Evolutionary conservation across 2,113 vertebrate species (phyloP), one percentile per base, ranked within the genome.

Genomic region (Pleuronectes platessa): DNA sequence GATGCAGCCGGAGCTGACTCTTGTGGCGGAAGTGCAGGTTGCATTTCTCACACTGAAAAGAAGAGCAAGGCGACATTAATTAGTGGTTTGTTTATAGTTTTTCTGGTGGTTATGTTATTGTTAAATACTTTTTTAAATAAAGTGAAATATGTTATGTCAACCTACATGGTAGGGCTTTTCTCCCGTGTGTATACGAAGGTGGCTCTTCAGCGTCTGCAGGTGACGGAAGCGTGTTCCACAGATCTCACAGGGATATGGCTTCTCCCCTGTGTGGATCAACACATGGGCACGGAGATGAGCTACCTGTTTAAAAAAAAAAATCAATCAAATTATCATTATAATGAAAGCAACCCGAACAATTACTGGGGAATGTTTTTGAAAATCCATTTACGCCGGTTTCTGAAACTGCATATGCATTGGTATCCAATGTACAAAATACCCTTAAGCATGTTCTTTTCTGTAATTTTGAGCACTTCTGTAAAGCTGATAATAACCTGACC

Each of bases 11-110:
- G 17, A 99, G 95, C 87, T 99, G 98, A 90, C 98, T 99, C 93
- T 99, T 99, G 95, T 99, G 98, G 86, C 98, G 97, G 90, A 99
- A 99, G 93, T 99, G 97, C 93, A 99, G 91, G 93, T 99, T 99
- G 94, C 98, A 99, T 94, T 99, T 99, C 95, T 99, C 98, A 90
- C 98, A 99, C 98, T 99, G 90, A 0, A 86, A 71, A 24, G 9
- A 12, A 65, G 54, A 83, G 61, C 40, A 15, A 0, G 68, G 31
- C 0, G 8, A 11, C 0, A 15, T 6, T 15, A 3, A 0, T 13
- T 60, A 31, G 5, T 54, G 18, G 20, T 10, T 18, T 10, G 8
- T n/a, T 54, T 18, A 54, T n/a, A 13, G 2, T 21, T 21, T 9
- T 20, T 7, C 20, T 17, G 13, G 15, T 3, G 12, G 23, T 31